phyloP scores from a whole-genome alignment of 1,140 invertebrate genomes.

The Sycobia sp. region DNA sequence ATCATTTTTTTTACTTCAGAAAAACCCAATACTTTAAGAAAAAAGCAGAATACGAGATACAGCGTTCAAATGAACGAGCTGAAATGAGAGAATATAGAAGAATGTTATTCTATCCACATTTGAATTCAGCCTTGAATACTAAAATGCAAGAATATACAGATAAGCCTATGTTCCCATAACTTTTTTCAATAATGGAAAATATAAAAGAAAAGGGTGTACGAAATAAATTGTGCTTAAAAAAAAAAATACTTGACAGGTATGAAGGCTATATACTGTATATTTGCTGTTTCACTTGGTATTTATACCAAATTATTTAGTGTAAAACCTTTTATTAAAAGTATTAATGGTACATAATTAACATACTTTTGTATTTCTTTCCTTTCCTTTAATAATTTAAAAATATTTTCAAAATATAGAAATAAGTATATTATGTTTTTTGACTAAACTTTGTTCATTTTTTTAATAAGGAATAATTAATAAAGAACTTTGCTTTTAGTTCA shows the following conservation, averaged over 20 bases:
- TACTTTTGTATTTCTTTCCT: not conserved
- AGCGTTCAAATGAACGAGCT: not conserved
- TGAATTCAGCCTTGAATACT: not conserved
- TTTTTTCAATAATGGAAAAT: not conserved
- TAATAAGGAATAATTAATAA: not conserved
- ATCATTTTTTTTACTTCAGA: not conserved
- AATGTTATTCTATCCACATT: not conserved
- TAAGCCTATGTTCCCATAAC: not conserved
- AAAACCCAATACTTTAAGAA: not conserved
- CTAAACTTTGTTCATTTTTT: not conserved
- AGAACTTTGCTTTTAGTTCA: slow-evolving; percentile 15
- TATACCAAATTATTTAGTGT: no score
- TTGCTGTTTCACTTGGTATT: not conserved
- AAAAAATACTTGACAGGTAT: slow-evolving; percentile 20
- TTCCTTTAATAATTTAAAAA: no score
- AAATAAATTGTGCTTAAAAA: slow-evolving; percentile 17
- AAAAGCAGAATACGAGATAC: not conserved
- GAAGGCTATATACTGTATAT: not conserved
- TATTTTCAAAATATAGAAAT: no score
- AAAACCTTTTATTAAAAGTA: no score
- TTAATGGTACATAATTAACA: not conserved
- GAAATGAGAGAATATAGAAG: not conserved
- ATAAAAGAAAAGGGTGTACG: not conserved
- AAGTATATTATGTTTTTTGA: not conserved
- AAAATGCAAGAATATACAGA: not conserved